Evolutionary conservation across 2,888 invertebrate species (phyloP), one percentile per base, ranked within the genome.

Genomic region (Drosophila gaucha): DNA sequence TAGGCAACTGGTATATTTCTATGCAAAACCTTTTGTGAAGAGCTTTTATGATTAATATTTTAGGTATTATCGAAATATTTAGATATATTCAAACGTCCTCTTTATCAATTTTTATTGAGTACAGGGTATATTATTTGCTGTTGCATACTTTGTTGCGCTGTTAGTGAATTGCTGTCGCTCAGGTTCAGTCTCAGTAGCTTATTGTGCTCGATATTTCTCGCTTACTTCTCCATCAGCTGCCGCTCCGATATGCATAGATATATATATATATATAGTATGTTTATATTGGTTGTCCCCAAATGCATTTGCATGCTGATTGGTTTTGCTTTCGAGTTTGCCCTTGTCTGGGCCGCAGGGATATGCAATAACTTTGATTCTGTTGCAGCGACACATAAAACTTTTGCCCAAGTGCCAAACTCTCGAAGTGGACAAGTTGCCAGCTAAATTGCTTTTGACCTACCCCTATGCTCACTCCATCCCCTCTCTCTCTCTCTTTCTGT

Each of bases 271-370:
- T 31, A 5, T 12, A 28, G 28, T 30, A 16, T 44, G 18, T 50
- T 46, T 24, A 35, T 41, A 51, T 57, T 44, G 55, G 30, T 46
- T 63, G 66, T 73, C 35, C 55, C 56, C 68, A 67, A 78, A 35
- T 65, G 84, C 75, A 83, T 80, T 83, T 83, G 70, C 72, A 80
- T 84, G 67, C 58, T 67, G 73, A 80, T 78, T 84, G 76, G 76
- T 59, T 78, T 69, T 63, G 62, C 62, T 35, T 12, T 22, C 46
- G 46, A n/a, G 18, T 31, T 46, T 46, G 30, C 31, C 31, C 33
- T 41, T 28, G 56, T 6, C 26, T 30, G 18, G 39, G 51, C 49
- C 39, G 43, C 43, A 22, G 38, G 60, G 30, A 41, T 47, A 30
- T 51, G 59, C 64, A 71, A 59, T 67, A 70, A 56, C 67, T 78